Evolutionary conservation across 2,888 invertebrate species (phyloP).

Genomic region (Megastigmus dorsalis): DNA sequence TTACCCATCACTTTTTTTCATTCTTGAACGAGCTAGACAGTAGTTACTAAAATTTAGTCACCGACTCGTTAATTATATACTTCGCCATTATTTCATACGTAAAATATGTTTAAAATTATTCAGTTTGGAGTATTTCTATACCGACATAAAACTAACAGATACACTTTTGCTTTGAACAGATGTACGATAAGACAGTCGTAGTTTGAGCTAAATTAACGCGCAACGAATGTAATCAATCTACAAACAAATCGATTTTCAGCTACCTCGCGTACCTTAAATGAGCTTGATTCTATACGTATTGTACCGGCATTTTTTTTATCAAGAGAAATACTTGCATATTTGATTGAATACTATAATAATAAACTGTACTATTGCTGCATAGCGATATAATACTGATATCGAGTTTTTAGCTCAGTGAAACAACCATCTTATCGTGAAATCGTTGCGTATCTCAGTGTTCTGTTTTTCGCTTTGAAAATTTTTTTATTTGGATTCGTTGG

Average conservation of each 20-base stretch:
- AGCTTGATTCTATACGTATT: no score
- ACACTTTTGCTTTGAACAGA: slow-evolving; percentile 47
- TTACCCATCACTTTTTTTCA: slow-evolving; percentile 44
- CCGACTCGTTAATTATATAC: slow-evolving; percentile 33
- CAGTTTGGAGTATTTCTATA: slow-evolving; percentile 57
- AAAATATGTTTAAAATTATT: slow-evolving; percentile 53
- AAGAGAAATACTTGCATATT: no score
- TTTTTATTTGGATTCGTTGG: slow-evolving; percentile 58
- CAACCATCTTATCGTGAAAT: slow-evolving; percentile 44
- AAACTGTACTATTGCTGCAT: no score
- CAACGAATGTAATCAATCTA: neutral
- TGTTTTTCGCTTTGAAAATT: slow-evolving; percentile 38
- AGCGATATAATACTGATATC: slow-evolving; percentile 36
- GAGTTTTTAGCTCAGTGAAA: slow-evolving; percentile 12
- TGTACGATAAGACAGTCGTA: slow-evolving; percentile 59
- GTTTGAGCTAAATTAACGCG: slow-evolving; percentile 40
- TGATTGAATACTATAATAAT: no score
- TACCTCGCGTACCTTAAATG: no score
- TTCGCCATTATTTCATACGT: slow-evolving; percentile 31
- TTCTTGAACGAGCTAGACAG: slow-evolving; percentile 44
- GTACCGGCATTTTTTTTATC: no score
- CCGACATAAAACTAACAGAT: slow-evolving; percentile 42
- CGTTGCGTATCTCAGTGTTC: slow-evolving; percentile 64
- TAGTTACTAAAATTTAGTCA: slow-evolving; percentile 37
- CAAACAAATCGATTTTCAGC: neutral